phyloP scores from a whole-genome alignment of 2,888 invertebrate species.

The Eristalinus aeneus region DNA sequence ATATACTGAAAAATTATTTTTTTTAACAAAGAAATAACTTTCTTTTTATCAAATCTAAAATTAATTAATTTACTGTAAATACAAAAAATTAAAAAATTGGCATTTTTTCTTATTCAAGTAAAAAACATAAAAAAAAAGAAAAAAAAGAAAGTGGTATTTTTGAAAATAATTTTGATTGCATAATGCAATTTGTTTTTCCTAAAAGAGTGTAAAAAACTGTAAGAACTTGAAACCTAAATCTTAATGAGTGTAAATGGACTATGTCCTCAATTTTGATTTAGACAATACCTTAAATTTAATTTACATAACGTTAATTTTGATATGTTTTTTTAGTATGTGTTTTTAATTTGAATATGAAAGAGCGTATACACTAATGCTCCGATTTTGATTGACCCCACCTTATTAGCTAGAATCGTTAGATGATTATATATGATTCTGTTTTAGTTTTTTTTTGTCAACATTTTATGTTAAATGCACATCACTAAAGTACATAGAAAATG shows the following conservation, averaged over 20 bases:
- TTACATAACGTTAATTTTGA: slow-evolving; percentile 12
- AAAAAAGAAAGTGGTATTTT: slow-evolving; percentile 65
- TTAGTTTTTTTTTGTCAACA: slow-evolving; percentile 16
- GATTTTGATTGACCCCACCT: slow-evolving; percentile 63
- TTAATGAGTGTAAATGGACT: slow-evolving; percentile 43
- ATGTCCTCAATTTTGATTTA: slow-evolving; percentile 24
- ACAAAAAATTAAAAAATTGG: slow-evolving; percentile 57
- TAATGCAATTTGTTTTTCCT: slow-evolving; percentile 81
- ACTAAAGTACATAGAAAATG: slow-evolving; percentile 57
- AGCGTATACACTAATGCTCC: slow-evolving; percentile 71
- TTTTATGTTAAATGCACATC: slow-evolving; percentile 57
- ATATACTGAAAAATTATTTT: slow-evolving; percentile 12
- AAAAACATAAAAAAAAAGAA: slow-evolving; percentile 46
- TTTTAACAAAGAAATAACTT: slow-evolving; percentile 26
- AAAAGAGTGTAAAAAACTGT: slow-evolving; percentile 53
- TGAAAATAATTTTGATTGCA: slow-evolving; percentile 76
- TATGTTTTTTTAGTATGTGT: slow-evolving; percentile 11
- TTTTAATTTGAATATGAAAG: slow-evolving; percentile 34
- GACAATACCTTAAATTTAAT: background rate
- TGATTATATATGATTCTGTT: slow-evolving; percentile 2
- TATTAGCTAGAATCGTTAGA: slow-evolving; percentile 57
- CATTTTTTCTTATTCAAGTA: slow-evolving; percentile 29
- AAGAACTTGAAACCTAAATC: slow-evolving; percentile 49
- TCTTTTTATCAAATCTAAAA: slow-evolving; percentile 49
- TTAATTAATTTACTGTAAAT: slow-evolving; percentile 57